Evolutionary conservation across 1,140 invertebrate genomes (phyloP).

Genomic region (Sweltsa coloradensis): DNA sequence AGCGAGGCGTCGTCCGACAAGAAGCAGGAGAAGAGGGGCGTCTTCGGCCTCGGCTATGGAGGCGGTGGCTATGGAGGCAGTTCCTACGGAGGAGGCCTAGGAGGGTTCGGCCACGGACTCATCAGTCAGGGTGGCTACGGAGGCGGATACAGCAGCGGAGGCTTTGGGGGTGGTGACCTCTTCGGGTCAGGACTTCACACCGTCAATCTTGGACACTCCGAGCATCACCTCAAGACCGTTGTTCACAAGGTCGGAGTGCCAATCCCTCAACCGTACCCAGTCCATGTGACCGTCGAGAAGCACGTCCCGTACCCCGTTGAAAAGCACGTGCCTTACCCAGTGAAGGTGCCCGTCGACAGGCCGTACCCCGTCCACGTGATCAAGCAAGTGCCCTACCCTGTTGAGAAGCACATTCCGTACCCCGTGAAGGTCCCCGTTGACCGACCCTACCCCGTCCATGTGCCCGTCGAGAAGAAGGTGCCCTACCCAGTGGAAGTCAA

Average conservation of each 20-base stretch:
- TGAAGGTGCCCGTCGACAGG: slow-evolving; percentile 19
- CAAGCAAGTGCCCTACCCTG: slow-evolving; percentile 14
- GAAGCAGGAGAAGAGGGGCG: slow-evolving; percentile 7
- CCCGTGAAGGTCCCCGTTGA: slow-evolving; percentile 32
- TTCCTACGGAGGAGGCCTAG: not conserved
- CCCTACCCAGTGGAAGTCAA: slow-evolving; percentile 37
- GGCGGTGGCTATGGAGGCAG: slow-evolving; percentile 5
- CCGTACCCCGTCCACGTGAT: slow-evolving; percentile 46
- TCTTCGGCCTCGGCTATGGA: slow-evolving; percentile 12
- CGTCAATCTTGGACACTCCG: not conserved
- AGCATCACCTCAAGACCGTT: not conserved
- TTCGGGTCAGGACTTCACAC: not conserved
- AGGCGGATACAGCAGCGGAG: not conserved
- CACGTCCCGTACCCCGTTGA: not conserved
- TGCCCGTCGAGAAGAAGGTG: slow-evolving; percentile 38
- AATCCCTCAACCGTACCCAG: slow-evolving; percentile 1
- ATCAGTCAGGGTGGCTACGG: not conserved
- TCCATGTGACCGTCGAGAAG: not conserved
- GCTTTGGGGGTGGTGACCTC: not conserved
- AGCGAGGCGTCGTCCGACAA: no score
- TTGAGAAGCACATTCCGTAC: slow-evolving; percentile 28
- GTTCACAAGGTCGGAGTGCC: not conserved
- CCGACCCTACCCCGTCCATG: slow-evolving; percentile 25
- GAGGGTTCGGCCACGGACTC: not conserved
- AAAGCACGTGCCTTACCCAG: slow-evolving; percentile 2